These are phyloP conservation scores for Panagrolaimus sp. DNA, from an alignment of 1,140 invertebrate genomes.

Conservation along the genomic window DNA sequence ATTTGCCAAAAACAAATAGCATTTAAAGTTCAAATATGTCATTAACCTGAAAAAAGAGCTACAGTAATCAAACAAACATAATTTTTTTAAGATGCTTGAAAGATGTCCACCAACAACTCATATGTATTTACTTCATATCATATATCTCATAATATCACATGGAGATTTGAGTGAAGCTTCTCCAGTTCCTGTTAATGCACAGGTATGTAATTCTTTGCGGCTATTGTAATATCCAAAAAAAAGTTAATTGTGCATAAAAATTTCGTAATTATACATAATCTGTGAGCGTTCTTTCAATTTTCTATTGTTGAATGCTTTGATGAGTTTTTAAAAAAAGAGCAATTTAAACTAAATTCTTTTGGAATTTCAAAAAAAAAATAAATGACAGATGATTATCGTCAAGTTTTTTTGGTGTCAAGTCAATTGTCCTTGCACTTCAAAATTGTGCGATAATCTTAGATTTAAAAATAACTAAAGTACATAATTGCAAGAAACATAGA, in stretches of 20 bases:
- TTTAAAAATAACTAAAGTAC: background rate
- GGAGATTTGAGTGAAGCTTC: conserved; percentile 79
- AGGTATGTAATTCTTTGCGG: conserved; percentile 63
- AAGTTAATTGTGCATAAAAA: too few relatives aligned
- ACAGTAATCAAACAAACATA: background rate
- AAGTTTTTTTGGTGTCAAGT: background rate
- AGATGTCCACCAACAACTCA: conserved; percentile 76
- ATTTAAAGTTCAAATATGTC: conserved; percentile 16
- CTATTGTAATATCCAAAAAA: background rate
- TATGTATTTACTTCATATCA: conserved; percentile 79
- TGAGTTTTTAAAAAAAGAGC: too few relatives aligned
- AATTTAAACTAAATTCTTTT: too few relatives aligned
- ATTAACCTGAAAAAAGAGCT: conserved; percentile 12
- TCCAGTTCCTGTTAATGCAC: conserved; percentile 76
- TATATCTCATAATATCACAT: conserved; percentile 92
- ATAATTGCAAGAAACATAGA: too few relatives aligned
- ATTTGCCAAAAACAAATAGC: conserved; percentile 10
- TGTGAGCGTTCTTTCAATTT: too few relatives aligned
- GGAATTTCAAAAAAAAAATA: too few relatives aligned
- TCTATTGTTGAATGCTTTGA: too few relatives aligned
- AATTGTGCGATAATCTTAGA: background rate
- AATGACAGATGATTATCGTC: too few relatives aligned
- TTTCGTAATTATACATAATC: too few relatives aligned
- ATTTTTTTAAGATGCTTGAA: conserved; percentile 65
- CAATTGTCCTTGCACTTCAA: background rate